These are phyloP conservation scores for Cnemophilus loriae DNA, from an alignment of 2,113 vertebrate species.

Conservation along the genomic window DNA sequence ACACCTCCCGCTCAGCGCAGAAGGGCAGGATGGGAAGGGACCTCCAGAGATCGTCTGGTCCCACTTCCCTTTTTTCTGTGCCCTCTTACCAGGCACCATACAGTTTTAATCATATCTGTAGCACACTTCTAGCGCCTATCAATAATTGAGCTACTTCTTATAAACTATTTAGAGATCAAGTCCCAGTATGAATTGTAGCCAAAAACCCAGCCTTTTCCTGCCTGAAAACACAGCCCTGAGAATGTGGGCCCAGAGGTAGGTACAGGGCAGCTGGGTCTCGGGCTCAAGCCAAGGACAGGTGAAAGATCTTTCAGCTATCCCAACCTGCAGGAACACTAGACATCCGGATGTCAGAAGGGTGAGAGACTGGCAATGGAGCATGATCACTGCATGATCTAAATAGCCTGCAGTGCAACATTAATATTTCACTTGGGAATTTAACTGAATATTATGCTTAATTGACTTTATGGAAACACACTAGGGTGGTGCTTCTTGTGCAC, in stretches of 20 bases:
- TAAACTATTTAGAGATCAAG: neutral
- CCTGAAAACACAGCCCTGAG: neutral
- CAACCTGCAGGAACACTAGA: fast-evolving
- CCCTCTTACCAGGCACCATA: neutral
- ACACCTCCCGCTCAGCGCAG: neutral
- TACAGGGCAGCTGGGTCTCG: neutral
- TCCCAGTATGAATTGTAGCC: neutral
- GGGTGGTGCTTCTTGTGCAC: neutral
- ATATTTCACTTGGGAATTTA: neutral
- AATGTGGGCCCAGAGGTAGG: neutral
- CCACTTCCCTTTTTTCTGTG: neutral
- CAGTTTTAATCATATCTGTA: neutral
- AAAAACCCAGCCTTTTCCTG: neutral
- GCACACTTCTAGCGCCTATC: neutral
- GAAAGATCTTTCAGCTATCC: neutral
- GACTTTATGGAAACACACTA: neutral
- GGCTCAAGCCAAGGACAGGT: neutral
- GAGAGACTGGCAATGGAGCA: neutral
- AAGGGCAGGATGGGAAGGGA: neutral
- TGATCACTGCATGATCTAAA: neutral
- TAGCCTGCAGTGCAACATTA: neutral
- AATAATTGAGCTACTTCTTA: neutral
- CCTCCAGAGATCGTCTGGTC: neutral
- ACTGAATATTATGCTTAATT: neutral
- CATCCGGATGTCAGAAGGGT: neutral